Evolutionary conservation across 2,888 invertebrate genomes (phyloP), one percentile per base, ranked within the genome.

Genomic region (Eubasilissa splendida): DNA sequence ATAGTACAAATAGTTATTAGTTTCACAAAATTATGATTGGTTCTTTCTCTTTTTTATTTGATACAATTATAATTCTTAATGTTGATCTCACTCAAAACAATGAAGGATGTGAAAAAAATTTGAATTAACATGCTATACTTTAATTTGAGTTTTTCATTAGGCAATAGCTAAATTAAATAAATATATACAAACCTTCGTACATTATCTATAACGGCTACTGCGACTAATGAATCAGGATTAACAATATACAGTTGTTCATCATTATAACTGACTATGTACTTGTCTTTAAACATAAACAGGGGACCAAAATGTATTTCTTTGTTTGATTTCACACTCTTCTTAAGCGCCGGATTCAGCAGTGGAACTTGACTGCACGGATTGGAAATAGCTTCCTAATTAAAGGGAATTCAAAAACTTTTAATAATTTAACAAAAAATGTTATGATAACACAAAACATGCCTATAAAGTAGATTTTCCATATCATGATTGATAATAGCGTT

Each of bases 221-320:
- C 92, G 73, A 91, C 91, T 82, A 94, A 90, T 77, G 92, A 91
- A 60, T 92, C 88, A 33, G 96, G 94, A 89, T 97, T 95, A 60
- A 97, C 89, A 73, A 97, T 91, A 85, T 95, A 95, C 53, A 97
- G 89, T 74, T 92, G 87, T 80, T 92, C 91, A 59, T 93, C 92
- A 87, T 93, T 94, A 88, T 95, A 94, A 0, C 96, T 94, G 53
- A 97, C 92, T 50, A 97, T 89, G 85, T 94, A 92, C 80, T 93
- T 92, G 42, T 95, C 94, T 70, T 92, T 91, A 88, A 95, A 96
- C 84, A 94, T 91, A 82, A 91, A 86, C 52, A 95, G 86, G 22
- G 89, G 89, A 1, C 94, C 93, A 86, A 96, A 95, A 83, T 93
- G 92, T 78, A 89, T 91, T 85, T 94, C 93, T 65, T 84, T 84